A percentile compares a stretch with the other conserved stretches of the same genome.
Evolutionary conservation across 2,797 vertebrate species (phyloP).

Genomic region (Podargus strigoides): DNA sequence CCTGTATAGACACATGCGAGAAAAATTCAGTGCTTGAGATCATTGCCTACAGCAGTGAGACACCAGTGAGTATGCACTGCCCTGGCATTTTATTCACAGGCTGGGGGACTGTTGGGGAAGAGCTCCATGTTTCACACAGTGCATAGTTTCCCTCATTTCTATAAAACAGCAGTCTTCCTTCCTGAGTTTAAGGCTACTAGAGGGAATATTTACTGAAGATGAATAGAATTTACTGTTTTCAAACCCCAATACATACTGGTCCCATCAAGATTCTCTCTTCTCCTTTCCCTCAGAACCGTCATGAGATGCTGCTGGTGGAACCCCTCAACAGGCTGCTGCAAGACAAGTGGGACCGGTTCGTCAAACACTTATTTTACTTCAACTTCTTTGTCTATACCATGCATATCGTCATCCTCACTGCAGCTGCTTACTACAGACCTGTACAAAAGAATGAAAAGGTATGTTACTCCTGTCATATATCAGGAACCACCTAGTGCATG

Average conservation of each 20-base stretch:
- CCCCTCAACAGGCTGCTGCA: constrained; percentile 86
- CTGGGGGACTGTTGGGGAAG: neutral
- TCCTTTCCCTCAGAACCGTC: constrained; percentile 83
- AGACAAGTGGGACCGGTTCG: constrained; percentile 91
- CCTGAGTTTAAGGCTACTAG: neutral
- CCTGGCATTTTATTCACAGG: neutral
- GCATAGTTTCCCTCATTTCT: neutral
- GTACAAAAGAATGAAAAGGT: constrained; percentile 57
- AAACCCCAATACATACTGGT: neutral
- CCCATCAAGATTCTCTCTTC: neutral
- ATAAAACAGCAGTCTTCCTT: neutral
- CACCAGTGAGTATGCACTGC: constrained; percentile 80
- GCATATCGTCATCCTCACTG: constrained; percentile 86
- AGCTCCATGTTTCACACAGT: neutral
- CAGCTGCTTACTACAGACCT: constrained; percentile 82
- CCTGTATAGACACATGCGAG: constrained; percentile 86
- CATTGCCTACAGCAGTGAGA: constrained; percentile 86
- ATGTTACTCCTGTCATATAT: neutral
- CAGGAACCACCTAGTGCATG: neutral
- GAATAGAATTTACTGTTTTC: neutral
- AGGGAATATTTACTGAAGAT: neutral
- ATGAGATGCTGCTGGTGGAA: constrained; percentile 91
- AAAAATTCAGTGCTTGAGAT: constrained; percentile 89
- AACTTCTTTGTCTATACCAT: constrained; percentile 85
- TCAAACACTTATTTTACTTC: constrained; percentile 83